Evolutionary conservation across 2,888 invertebrate species (phyloP), one percentile per base, ranked within the genome.

Genomic region (Tipula vernalis): DNA sequence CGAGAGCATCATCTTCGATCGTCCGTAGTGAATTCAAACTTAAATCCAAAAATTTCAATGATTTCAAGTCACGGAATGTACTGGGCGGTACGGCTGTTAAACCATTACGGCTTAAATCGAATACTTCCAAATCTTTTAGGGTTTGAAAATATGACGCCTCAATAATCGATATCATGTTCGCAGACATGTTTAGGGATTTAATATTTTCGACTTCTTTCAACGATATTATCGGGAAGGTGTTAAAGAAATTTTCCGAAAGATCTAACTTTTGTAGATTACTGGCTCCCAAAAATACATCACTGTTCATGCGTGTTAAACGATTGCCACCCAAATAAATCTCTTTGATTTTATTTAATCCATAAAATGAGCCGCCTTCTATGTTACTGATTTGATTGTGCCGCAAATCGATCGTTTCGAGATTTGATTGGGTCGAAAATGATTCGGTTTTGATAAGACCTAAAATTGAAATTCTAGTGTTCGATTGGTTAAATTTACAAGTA

Each of bases 1-100:
- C 96, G 89, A 98, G 95, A 0, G 96, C 96, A 88, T 96, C 96
- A 89, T 97, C 97, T 92, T 97, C 97, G 87, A 98, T 95, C 89
- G 97, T 97, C 90, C 98, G 93, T 84, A 98, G 92, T 2, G 96
- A 96, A 90, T 98, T 98, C 44, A 97, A 95, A 88, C 97, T 96
- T 13, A 98, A 93, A 89, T 97, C 96, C 88, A 98, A 93, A 89
- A 95, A 95, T 87, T 94, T 93, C 18, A 98, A 91, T 87, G 94
- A 93, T 5, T 93, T 93, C 86, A 97, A 92, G 2, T 95, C 95
- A 12, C 95, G 93, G 90, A 98, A 98, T 0, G 96, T 96, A 87
- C 96, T 96, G 0, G 96, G 95, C 0, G 95, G 94, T 86, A 98
- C 94, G 88, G 96, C 96, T 10, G 95, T 95, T 18, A 98, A 94